Conservation (phyloP, 2,797 vertebrate species). For the Sebastes steindachneri region DNA sequence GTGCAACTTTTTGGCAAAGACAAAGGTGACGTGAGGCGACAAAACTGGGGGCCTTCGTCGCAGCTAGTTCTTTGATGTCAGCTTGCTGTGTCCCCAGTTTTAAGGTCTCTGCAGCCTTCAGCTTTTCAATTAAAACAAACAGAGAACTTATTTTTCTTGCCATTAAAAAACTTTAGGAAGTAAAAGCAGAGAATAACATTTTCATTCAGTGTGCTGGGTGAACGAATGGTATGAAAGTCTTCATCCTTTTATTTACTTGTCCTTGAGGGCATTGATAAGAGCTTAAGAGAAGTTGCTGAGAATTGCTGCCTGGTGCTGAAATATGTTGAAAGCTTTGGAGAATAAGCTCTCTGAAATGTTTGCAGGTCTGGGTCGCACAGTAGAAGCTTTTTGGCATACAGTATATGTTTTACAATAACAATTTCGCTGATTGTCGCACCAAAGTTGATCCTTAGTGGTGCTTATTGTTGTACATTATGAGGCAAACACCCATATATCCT, state of each 20-base stretch:
- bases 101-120: background rate
- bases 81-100: no score
- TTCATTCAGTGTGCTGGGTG: background rate
- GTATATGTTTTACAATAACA: background rate
- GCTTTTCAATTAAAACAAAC: background rate
- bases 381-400: background rate
- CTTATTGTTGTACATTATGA: background rate
- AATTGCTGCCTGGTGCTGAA: background rate
- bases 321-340: background rate
- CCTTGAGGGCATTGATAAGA: slow-evolving; percentile 4
- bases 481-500: background rate
- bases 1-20: no score
- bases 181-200: background rate
- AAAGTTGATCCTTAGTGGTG: background rate
- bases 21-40: no score
- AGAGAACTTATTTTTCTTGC: background rate
- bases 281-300: background rate
- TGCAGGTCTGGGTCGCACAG: background rate
- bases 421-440: background rate
- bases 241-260: background rate
- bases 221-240: background rate
- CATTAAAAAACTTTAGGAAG: background rate
- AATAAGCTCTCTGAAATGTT: background rate
- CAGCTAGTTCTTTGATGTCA: no score
- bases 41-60: no score